Evolutionary conservation across 92 coral and sea anemone genomes (phyloP), one percentile per base, ranked within the genome.

Genomic region (Epizoanthus ramosus): DNA sequence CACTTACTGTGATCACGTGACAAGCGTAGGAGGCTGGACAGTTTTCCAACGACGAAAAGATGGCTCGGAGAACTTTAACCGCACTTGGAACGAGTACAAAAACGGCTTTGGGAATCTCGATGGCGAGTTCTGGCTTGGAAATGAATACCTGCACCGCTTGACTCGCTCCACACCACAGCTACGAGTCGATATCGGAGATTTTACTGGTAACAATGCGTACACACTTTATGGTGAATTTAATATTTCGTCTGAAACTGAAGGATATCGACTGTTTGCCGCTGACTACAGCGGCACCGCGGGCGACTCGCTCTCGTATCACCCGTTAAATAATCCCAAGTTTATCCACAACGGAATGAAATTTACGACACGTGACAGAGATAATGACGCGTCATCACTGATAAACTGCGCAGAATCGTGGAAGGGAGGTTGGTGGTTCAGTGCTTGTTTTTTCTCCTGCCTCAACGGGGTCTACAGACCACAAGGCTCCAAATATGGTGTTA

Each of bases 71-170:
- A 83, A 57, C 25, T 83, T 83, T 35, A 65, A 83, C 31, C 63
- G 80, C 23, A 16, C 71, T 19, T 83, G 86, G 86, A 1, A 21
- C 2, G 70, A 70, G 59, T 83, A 83, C 70, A 58, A 54, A 57
- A 1, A 3, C 21, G 86, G 86, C 0, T 83, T 83, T 72, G 86
- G 86, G 8, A 54, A 43, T 4, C 80, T 71, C 13, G 71, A 37
- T 21, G 41, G 60, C 14, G 86, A 83, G 18, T 83, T 83, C 71
- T 83, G 86, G 86, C 80, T 83, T 21, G 86, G 86, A n/a, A 83
- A 83, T 63, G 80, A 71, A 12, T 50, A 71, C 13, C 2, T 71
- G 35, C 71, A 83, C 50, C 67, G 86, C 13, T 15, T 83, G 33
- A 71, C 86, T 24, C 43, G 61, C 47, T 17, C 56, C 7, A 24